Percentiles rank a stretch among this genome's conserved stretches.
Evolutionary conservation across 2,888 invertebrate species (phyloP).

Genomic region (Saturnia pavonia): DNA sequence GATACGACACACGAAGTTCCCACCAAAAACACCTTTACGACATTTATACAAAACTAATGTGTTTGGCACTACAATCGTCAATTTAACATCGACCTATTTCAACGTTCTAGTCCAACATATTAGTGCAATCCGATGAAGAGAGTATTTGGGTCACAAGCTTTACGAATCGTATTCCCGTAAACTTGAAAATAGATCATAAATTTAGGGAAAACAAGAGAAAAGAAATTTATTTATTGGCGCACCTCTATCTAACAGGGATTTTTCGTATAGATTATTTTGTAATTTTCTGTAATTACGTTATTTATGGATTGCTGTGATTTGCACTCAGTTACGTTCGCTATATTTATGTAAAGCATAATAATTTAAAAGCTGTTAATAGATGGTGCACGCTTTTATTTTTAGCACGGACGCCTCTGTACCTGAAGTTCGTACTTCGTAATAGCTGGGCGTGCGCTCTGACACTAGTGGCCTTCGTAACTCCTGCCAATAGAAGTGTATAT

Average conservation of each 20-base stretch:
- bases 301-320: conserved; percentile 7
- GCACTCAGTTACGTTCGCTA: conserved; percentile 17
- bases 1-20: too few relatives aligned
- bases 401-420: conserved; percentile 46
- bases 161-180: conserved; percentile 62
- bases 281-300: conserved; percentile 10
- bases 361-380: conserved; percentile 32
- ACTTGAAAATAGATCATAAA: conserved; percentile 77
- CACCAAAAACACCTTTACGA: background rate
- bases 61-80: background rate
- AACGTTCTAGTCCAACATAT: conserved; percentile 53
- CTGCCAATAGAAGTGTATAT: conserved; percentile 61
- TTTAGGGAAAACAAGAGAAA: conserved; percentile 54
- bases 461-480: conserved; percentile 45
- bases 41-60: conserved; percentile 7
- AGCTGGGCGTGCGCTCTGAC: conserved; percentile 28
- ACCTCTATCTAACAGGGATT: conserved; percentile 23
- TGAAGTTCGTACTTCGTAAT: conserved; percentile 31
- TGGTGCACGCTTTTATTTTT: conserved; percentile 24
- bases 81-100: conserved; percentile 27
- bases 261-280: conserved; percentile 16
- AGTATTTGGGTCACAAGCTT: conserved; percentile 70
- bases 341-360: conserved; percentile 45
- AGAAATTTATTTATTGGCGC: conserved; percentile 32
- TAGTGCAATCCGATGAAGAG: conserved; percentile 52